Evolutionary conservation across 2,888 invertebrate genomes (phyloP).

Genomic region (Caenorhabditis auriculariae): DNA sequence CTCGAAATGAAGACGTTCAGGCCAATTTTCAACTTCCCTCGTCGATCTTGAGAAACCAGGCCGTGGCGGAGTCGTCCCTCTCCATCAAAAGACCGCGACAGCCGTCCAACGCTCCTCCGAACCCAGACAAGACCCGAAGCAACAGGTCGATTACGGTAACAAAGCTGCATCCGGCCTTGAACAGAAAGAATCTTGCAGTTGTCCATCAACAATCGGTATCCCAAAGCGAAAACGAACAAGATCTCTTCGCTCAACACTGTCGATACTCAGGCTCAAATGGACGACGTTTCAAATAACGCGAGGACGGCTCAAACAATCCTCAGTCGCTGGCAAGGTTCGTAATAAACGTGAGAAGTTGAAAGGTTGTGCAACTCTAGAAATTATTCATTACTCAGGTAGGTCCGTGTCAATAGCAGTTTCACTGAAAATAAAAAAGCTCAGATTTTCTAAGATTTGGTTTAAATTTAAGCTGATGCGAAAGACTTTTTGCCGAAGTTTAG

Average conservation of each 20-base stretch:
- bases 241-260: conserved; percentile 32
- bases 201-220: conserved; percentile 53
- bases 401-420: too few species aligned
- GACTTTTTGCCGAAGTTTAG: too few species aligned
- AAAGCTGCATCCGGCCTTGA: too few species aligned
- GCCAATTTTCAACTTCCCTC: conserved; percentile 48
- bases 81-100: conserved; percentile 28
- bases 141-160: conserved; percentile 53
- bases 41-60: conserved; percentile 29
- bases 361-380: too few species aligned
- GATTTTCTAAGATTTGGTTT: too few species aligned
- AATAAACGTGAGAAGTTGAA: too few species aligned
- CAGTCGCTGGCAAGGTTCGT: conserved; percentile 48
- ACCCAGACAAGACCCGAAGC: conserved; percentile 45
- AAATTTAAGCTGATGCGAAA: too few species aligned
- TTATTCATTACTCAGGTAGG: too few species aligned
- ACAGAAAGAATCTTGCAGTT: too few species aligned
- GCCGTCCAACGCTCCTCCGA: neutral
- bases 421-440: too few species aligned
- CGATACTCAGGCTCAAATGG: conserved; percentile 44
- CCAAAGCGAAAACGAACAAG: conserved; percentile 40
- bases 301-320: conserved; percentile 41
- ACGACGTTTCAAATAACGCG: conserved; percentile 42
- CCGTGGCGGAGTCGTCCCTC: conserved; percentile 35
- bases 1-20: conserved; percentile 2